Evolutionary conservation across 2,888 invertebrate genomes (phyloP), one percentile per base, ranked within the genome.

Genomic region (Temnothorax rugatulus): DNA sequence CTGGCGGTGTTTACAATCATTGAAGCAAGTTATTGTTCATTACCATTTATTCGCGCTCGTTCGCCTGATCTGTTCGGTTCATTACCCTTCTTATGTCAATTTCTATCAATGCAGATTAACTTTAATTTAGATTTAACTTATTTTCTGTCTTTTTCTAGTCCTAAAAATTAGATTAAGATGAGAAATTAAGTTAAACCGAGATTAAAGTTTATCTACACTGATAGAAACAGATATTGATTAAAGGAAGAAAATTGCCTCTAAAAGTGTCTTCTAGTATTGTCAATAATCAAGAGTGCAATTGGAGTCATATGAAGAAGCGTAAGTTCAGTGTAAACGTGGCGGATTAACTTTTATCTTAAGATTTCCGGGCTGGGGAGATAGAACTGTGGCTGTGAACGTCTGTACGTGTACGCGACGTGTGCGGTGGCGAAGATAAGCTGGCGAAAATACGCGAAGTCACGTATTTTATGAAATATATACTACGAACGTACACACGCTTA

Each of bases 391-490:
- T 54, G 52, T 41, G 44, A 11, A 38, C 44, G 64, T 47, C 18
- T 44, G 81, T 75, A 71, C 71, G 41, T 76, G 54, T 69, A 18
- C 5, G 84, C 82, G 84, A 88, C 91, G 90, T 89, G 93, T 91
- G 93, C 90, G 91, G 90, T 86, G 81, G 87, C 82, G 83, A 90
- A 92, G 93, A 93, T 94, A 94, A 94, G 93, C 92, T 79, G 83
- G 76, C 54, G 89, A 91, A 92, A 93, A 93, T 93, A 93, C 92
- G 93, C 93, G 84, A 88, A 92, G 93, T 93, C 94, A 93, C 93
- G 93, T 93, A 93, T 93, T 93, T 93, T 91, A 92, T 93, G 91
- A 92, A 92, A 93, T 91, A 89, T 90, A 90, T 88, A 90, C 83
- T 75, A 47, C 79, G 25, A 34, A 68, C 38, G 59, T 13, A 25